Conservation (phyloP, 1,140 invertebrate genomes). For the Theocolax elegans region DNA sequence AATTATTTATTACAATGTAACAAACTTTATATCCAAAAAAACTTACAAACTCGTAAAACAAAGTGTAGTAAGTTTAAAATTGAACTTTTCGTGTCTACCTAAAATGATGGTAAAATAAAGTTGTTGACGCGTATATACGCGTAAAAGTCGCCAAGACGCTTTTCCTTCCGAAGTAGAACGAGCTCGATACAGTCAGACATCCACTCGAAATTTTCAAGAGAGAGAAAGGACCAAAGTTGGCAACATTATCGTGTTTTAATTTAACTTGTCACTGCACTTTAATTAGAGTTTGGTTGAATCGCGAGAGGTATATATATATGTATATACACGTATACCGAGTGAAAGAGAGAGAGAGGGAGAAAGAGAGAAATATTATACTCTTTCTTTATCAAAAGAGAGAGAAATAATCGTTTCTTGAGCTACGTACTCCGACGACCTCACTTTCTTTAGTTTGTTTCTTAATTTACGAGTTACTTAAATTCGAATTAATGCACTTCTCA, state of each 20-base stretch:
- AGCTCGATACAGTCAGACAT: slow-evolving; percentile 19
- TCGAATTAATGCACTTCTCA: slow-evolving; percentile 1
- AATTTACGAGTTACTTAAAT: slow-evolving; percentile 8
- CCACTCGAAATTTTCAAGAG: background rate
- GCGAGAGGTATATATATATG: too few species aligned
- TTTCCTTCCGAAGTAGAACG: slow-evolving; percentile 19
- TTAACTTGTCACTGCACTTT: slow-evolving; percentile 61
- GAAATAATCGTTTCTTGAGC: slow-evolving; percentile 32
- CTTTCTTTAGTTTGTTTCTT: slow-evolving; percentile 15
- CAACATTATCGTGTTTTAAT: slow-evolving; percentile 62
- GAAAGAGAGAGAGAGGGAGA: background rate
- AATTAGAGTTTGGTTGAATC: slow-evolving; percentile 58
- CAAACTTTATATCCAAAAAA: too few species aligned
- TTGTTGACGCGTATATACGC: background rate
- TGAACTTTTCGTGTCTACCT: too few species aligned
- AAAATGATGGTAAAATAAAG: too few species aligned
- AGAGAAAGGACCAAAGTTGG: slow-evolving; percentile 36
- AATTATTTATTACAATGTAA: too few species aligned
- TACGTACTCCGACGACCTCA: slow-evolving; percentile 7
- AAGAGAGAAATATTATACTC: background rate
- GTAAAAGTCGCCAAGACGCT: background rate
- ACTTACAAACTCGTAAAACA: too few species aligned
- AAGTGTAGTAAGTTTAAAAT: too few species aligned
- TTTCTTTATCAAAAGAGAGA: slow-evolving; percentile 3
- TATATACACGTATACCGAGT: too few species aligned